These are phyloP conservation scores for Drosophila grimshawi DNA, from an alignment of 1,140 invertebrate genomes.

Conservation along the genomic window DNA sequence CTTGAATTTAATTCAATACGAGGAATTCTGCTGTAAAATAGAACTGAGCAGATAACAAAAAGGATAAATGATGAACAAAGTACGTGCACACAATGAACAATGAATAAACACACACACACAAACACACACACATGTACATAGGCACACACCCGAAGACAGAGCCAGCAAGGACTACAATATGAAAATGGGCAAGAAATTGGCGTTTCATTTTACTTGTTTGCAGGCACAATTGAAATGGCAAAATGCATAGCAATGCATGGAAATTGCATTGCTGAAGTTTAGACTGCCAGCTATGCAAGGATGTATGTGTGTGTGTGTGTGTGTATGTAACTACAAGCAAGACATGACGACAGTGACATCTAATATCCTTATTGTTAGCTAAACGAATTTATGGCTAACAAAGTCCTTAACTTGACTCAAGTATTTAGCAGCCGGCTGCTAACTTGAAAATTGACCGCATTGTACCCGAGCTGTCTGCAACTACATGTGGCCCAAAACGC, in stretches of 20 bases:
- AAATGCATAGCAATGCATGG: conserved; percentile 61
- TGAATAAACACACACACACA: conserved; percentile 23
- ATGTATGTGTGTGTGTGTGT: background rate
- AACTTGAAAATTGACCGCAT: conserved; percentile 53
- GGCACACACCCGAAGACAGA: conserved; percentile 21
- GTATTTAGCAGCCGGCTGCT: conserved; percentile 40
- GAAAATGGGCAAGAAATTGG: conserved; percentile 68
- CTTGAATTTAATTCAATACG: conserved; percentile 47
- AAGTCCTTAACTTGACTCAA: conserved; percentile 73
- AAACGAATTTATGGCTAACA: conserved; percentile 75
- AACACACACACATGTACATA: background rate
- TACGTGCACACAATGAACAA: conserved; percentile 65
- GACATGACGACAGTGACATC: conserved; percentile 73
- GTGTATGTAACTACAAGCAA: conserved; percentile 18
- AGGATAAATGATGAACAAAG: conserved; percentile 52
- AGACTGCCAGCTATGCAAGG: conserved; percentile 5
- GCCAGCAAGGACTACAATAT: conserved; percentile 59
- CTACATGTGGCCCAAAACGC: conserved; percentile 30
- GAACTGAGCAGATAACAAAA: conserved; percentile 39
- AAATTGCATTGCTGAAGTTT: conserved; percentile 52
- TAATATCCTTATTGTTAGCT: conserved; percentile 79
- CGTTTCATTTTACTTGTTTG: conserved; percentile 52
- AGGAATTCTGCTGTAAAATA: conserved; percentile 11
- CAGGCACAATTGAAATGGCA: conserved; percentile 16
- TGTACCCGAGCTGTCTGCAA: conserved; percentile 10